Conservation (phyloP, 1,140 invertebrate genomes). For the Saxidomus purpurata region DNA sequence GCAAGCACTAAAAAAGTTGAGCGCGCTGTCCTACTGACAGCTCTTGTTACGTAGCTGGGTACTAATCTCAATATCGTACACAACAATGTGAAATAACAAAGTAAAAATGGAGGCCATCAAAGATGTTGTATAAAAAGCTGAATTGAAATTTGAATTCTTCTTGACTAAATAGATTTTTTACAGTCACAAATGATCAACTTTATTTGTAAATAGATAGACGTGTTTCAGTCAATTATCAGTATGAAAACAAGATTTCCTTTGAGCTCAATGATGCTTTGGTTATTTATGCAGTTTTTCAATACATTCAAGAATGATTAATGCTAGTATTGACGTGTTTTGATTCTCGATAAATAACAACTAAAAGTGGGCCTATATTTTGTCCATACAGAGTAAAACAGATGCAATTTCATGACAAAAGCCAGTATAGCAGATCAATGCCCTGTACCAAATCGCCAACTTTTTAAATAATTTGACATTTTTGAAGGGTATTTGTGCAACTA, state of each 20-base stretch:
- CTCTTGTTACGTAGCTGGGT: no score
- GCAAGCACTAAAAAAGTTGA: no score
- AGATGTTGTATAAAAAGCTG: neutral
- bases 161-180: neutral
- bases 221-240: neutral
- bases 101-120: neutral
- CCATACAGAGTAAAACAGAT: no score
- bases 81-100: no score
- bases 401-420: no score
- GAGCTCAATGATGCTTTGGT: neutral
- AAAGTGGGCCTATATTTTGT: no score
- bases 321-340: neutral
- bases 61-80: no score
- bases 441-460: no score
- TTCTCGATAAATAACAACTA: neutral
- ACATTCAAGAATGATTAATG: conserved; percentile 5
- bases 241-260: neutral
- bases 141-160: neutral
- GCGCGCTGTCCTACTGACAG: no score
- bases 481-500: neutral
- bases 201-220: neutral
- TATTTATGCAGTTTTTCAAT: conserved; percentile 16
- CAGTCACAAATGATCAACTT: neutral
- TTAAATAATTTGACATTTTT: no score
- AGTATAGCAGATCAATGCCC: no score